These are phyloP conservation scores for Lycaena phlaeas DNA, from an alignment of 2,888 invertebrate species.

Conservation along the genomic window DNA sequence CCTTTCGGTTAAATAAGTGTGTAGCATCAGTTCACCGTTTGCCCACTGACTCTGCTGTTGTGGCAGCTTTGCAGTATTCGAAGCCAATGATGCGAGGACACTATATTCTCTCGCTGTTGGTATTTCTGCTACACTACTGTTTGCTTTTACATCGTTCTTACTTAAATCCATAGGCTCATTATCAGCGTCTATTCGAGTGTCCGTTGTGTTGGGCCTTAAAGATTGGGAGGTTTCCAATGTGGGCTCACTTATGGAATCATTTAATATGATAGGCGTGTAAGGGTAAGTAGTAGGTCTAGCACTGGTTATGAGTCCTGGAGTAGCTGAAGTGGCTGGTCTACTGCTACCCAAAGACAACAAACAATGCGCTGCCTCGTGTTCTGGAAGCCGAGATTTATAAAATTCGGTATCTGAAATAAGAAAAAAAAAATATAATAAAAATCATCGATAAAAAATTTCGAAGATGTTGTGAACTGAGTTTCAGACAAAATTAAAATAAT, in stretches of 20 bases:
- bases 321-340: slow-evolving; percentile 61
- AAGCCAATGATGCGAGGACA: slow-evolving; percentile 75
- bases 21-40: slow-evolving; percentile 77
- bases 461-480: no score
- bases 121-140: slow-evolving; percentile 60
- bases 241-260: slow-evolving; percentile 33
- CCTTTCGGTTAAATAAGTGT: slow-evolving; percentile 81
- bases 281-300: slow-evolving; percentile 80
- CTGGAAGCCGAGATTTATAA: slow-evolving; percentile 80
- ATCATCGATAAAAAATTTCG: no score
- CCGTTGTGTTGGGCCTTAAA: slow-evolving; percentile 33
- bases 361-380: slow-evolving; percentile 90
- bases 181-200: slow-evolving; percentile 51
- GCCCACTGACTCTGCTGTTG: slow-evolving; percentile 70
- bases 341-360: slow-evolving; percentile 81
- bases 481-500: no score
- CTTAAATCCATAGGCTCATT: slow-evolving; percentile 71
- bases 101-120: slow-evolving; percentile 76
- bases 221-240: slow-evolving; percentile 38
- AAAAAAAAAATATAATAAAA: slow-evolving; percentile 9
- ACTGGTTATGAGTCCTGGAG: slow-evolving; percentile 72
- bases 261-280: slow-evolving; percentile 62
- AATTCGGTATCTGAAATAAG: slow-evolving; percentile 72
- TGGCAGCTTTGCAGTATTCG: slow-evolving; percentile 75
- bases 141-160: slow-evolving; percentile 48